Percentiles rank a stretch among this genome's conserved stretches.
Conservation (phyloP, 1,140 invertebrate genomes). For the Pseudomyrmex concolor region DNA sequence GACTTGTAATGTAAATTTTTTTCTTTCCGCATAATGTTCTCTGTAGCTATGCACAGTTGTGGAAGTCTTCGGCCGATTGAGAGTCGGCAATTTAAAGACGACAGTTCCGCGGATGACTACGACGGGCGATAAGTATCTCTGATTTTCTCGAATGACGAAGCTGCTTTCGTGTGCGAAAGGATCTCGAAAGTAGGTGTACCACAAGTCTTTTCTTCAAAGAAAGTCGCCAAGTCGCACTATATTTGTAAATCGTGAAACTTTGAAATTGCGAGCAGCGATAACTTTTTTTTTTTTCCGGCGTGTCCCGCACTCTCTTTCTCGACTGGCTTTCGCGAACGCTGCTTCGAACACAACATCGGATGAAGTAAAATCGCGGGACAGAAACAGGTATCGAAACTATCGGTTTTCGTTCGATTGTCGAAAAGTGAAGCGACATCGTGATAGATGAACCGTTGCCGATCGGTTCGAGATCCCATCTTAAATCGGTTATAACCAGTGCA, state of each 20-base stretch:
- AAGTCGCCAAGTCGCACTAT: conserved; percentile 31
- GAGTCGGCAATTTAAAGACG: not conserved
- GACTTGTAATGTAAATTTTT: too few relatives aligned
- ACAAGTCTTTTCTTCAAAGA: conserved; percentile 22
- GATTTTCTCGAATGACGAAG: conserved; percentile 65
- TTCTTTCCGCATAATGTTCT: too few relatives aligned
- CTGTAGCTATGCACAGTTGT: too few relatives aligned
- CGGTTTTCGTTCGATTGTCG: not conserved
- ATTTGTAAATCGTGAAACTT: conserved; percentile 61
- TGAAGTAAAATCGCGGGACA: too few relatives aligned
- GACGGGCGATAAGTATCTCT: conserved; percentile 36
- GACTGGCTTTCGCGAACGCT: not conserved
- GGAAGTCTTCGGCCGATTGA: too few relatives aligned
- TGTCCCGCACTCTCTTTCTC: not conserved
- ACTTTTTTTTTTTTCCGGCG: not conserved
- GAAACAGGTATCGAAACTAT: too few relatives aligned
- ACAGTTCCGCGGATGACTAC: conserved; percentile 5
- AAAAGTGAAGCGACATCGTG: not conserved
- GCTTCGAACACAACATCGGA: not conserved
- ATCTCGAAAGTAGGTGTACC: conserved; percentile 60
- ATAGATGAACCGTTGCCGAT: too few relatives aligned
- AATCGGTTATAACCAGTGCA: too few relatives aligned
- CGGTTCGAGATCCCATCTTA: too few relatives aligned
- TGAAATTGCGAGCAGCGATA: conserved; percentile 21
- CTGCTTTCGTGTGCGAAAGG: conserved; percentile 46